Base-by-base conservation (phyloP, 2,797 vertebrate species). In the Clarias platycephalus region DNA sequence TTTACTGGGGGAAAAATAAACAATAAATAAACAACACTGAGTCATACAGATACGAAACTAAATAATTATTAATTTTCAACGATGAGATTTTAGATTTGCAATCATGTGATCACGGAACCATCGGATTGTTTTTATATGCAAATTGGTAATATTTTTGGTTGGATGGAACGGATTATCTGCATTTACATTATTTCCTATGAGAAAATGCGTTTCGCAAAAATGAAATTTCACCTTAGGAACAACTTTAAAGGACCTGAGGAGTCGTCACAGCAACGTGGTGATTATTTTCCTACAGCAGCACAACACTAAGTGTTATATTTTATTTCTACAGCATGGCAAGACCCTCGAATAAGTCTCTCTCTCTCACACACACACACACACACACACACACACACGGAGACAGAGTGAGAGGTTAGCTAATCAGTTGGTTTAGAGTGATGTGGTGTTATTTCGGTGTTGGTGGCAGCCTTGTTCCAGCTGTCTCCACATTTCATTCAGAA, bases 401-500 rank as follows among this genome's bases (percentile, higher is more conserved):
- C 24, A 74, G 8, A 77, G 0, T 80, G 83, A 68, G 86, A 81
- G 90, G 91, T 89, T 90, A 92, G 88, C 85, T 91, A 91, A 91
- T 93, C 92, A 93, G 90, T 94, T 94, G 90, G 93, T 95, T 92
- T 93, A 90, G 89, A 92, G 91, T 89, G 83, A 90, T 89, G 89
- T 91, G 92, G 87, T 94, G 93, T 94, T 93, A 94, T 94, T 95
- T 91, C 91, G 95, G 94, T 90, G 89, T 86, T 90, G 90, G 90
- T 28, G 85, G 81, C 87, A 91, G 89, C 82, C 89, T 91, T 93
- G 91, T 89, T 76, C 90, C 92, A 96, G 95, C 93, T 95, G 93
- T 95, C 95, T 92, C 91, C 90, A 93, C 94, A 94, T 87, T 94
- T 96, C 94, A 94, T 91, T 84, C 78, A 13, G 82, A 87, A 90